phyloP scores from a whole-genome alignment of 2,888 invertebrate genomes.

The Euzetes globulus region DNA sequence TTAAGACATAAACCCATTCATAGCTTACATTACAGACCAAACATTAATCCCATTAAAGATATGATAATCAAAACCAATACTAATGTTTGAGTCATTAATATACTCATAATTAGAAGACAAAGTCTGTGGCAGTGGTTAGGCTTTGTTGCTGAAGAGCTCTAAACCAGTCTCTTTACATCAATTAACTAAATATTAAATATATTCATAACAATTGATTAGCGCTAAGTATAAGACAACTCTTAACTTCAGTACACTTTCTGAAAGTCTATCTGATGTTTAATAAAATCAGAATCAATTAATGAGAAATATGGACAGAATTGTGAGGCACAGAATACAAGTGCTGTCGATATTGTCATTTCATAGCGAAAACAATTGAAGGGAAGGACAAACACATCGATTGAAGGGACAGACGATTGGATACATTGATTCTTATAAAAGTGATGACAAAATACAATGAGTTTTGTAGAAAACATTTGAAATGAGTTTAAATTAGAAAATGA shows the following conservation, averaged over 20 bases:
- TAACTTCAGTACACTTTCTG: not conserved
- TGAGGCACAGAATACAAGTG: constrained; percentile 16
- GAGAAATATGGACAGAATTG: constrained; percentile 16
- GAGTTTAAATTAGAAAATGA: constrained; percentile 5
- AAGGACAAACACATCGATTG: not conserved
- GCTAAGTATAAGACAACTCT: not conserved
- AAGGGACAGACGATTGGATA: not conserved
- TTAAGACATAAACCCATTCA: not conserved
- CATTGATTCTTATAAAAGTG: not conserved
- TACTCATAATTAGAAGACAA: not conserved
- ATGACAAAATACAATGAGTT: constrained; percentile 14
- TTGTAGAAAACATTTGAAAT: not conserved
- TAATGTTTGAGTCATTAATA: not conserved
- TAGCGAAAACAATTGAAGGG: not conserved
- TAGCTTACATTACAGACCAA: constrained; percentile 1
- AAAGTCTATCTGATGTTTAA: not conserved
- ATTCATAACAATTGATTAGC: not conserved
- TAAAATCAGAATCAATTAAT: not conserved
- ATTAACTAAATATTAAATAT: not conserved
- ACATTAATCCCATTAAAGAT: not conserved
- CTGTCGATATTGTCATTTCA: not conserved
- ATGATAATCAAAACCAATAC: constrained; percentile 9
- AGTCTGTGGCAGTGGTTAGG: constrained; percentile 6
- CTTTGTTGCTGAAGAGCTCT: constrained; percentile 1
- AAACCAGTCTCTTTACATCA: not conserved